Conservation (phyloP, 2,888 invertebrate genomes). For the Eudasyphora cyanicolor region DNA sequence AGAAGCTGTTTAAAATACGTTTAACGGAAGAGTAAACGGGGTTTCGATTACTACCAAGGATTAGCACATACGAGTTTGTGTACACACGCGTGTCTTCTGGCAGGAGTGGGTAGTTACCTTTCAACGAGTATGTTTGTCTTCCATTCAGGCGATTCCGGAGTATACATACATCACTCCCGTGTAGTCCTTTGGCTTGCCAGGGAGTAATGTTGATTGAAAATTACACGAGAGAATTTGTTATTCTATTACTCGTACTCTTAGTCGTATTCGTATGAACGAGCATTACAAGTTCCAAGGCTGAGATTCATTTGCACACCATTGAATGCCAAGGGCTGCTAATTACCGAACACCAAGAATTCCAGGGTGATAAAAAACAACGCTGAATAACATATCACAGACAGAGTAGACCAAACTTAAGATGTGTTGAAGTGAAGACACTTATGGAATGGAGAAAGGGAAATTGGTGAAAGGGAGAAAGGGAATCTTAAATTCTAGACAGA, state of each 20-base stretch:
- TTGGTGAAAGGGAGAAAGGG: no score
- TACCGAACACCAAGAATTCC: neutral
- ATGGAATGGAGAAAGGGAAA: no score
- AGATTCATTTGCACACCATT: constrained; percentile 9
- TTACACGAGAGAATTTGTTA: constrained; percentile 23
- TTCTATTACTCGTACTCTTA: constrained; percentile 22
- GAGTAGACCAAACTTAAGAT: no score
- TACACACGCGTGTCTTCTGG: neutral
- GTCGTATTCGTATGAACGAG: neutral
- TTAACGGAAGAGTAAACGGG: constrained; percentile 12
- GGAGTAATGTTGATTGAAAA: neutral
- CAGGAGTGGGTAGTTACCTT: neutral
- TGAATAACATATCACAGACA: no score
- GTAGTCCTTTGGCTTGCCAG: neutral
- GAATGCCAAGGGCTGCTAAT: constrained; percentile 31
- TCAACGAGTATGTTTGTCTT: no score
- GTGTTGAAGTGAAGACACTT: no score
- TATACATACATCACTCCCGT: neutral
- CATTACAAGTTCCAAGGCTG: neutral
- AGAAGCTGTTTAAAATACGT: constrained; percentile 27
- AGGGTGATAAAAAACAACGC: neutral
- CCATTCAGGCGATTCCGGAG: no score
- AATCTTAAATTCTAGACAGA: no score
- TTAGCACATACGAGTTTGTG: neutral
- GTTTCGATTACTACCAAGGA: constrained; percentile 3